phyloP scores from a whole-genome alignment of 2,888 invertebrate species.

The Drosophila siamana region DNA sequence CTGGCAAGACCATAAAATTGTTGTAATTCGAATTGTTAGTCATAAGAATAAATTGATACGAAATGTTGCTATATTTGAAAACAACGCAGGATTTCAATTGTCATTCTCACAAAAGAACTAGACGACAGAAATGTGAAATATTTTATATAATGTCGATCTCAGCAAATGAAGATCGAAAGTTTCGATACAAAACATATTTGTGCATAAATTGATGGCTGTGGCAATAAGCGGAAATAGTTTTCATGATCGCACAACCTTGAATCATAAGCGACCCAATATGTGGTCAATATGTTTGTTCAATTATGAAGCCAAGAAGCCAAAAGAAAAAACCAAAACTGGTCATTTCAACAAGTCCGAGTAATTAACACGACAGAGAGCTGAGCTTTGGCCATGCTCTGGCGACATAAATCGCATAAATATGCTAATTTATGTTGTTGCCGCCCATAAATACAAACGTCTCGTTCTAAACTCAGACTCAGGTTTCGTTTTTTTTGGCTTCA shows the following conservation, averaged over 20 bases:
- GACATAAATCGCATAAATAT: constrained; percentile 67
- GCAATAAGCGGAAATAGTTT: constrained; percentile 48
- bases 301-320: constrained; percentile 9
- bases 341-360: constrained; percentile 47
- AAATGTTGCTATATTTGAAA: too few species aligned
- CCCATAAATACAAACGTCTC: constrained; percentile 34
- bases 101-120: too few species aligned
- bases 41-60: too few species aligned
- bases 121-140: too few species aligned
- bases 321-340: constrained; percentile 50
- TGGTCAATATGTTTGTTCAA: constrained; percentile 36
- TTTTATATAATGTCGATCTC: too few species aligned
- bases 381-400: constrained; percentile 49
- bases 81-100: too few species aligned
- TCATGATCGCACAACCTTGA: constrained; percentile 38
- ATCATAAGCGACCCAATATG: constrained; percentile 25
- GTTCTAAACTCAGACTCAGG: constrained; percentile 47
- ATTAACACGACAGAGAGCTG: constrained; percentile 59
- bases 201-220: neutral
- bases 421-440: constrained; percentile 61
- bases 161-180: too few species aligned
- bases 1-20: neutral
- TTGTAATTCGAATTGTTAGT: neutral
- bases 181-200: too few species aligned
- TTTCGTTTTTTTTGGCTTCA: constrained; percentile 45